Conservation (phyloP, 2,113 vertebrate species). For the Atractosteus spatula region DNA sequence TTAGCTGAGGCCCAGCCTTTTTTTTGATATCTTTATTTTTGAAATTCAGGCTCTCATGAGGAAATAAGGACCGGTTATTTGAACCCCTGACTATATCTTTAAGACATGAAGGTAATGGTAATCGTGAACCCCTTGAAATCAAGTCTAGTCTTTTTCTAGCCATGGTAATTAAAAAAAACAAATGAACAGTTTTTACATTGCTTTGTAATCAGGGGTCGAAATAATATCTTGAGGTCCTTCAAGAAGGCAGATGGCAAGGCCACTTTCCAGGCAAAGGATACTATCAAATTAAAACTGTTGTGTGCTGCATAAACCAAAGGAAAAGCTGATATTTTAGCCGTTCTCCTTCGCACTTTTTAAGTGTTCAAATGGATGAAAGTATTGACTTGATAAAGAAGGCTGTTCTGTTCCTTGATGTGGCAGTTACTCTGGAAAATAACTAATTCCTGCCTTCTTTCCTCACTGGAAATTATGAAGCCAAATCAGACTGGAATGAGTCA, state of each 20-base stretch:
- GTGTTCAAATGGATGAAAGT: not conserved
- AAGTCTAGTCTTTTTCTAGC: not conserved
- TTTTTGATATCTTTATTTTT: slow-evolving; percentile 6
- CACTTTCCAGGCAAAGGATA: not conserved
- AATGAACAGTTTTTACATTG: not conserved
- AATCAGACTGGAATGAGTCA: not conserved
- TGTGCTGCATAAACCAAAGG: no score
- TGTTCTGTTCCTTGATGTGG: not conserved
- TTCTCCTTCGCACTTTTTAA: not conserved
- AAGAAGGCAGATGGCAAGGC: not conserved
- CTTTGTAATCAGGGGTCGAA: slow-evolving; percentile 5
- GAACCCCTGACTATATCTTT: slow-evolving; percentile 5
- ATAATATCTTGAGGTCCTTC: not conserved
- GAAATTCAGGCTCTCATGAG: slow-evolving; percentile 4
- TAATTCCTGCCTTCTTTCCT: not conserved
- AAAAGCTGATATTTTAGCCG: no score
- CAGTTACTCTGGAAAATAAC: not conserved
- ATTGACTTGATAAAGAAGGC: not conserved
- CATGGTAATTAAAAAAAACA: not conserved
- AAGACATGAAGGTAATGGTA: slow-evolving; percentile 3
- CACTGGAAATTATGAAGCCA: not conserved
- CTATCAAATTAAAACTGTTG: not conserved
- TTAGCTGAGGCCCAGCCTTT: not conserved
- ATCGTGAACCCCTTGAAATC: not conserved
- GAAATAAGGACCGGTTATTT: slow-evolving; percentile 7